These are phyloP conservation scores for Melanostigma gelatinosum DNA, from an alignment of 2,113 vertebrate species.

Conservation along the genomic window DNA sequence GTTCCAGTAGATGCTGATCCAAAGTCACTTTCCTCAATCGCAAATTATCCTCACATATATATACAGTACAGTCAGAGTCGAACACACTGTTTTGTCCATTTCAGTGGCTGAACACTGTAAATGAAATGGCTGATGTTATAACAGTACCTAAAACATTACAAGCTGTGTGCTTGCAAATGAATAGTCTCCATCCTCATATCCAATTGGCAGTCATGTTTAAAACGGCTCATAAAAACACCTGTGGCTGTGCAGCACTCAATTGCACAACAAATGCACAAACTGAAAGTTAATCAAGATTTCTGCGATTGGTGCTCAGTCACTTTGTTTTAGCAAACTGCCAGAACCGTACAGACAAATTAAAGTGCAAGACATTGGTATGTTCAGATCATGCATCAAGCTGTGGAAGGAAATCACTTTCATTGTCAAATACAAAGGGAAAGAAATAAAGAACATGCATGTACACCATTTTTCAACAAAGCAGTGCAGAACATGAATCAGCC, in stretches of 20 bases:
- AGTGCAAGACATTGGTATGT: not conserved
- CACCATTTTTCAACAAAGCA: not conserved
- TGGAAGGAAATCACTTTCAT: slow-evolving; percentile 3
- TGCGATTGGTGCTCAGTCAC: too few relatives aligned
- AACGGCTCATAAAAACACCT: slow-evolving; percentile 30
- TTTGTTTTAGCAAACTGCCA: slow-evolving; percentile 15
- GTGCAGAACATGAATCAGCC: not conserved
- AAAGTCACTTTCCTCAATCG: not conserved
- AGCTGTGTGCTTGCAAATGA: not conserved
- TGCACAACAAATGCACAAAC: slow-evolving; percentile 6
- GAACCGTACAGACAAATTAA: slow-evolving; percentile 9
- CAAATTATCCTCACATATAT: not conserved
- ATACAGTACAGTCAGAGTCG: not conserved
- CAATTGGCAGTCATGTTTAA: slow-evolving; percentile 2
- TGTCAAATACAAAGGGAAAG: not conserved
- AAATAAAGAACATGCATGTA: not conserved
- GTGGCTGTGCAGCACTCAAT: not conserved
- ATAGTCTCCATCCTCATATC: not conserved
- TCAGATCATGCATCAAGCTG: slow-evolving; percentile 14
- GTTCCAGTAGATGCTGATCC: not conserved
- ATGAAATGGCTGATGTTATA: not conserved
- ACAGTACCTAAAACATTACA: not conserved
- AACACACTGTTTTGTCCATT: not conserved
- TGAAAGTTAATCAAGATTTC: slow-evolving; percentile 8
- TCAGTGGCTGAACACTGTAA: not conserved